Evolutionary conservation across 1,140 invertebrate species (phyloP).

Genomic region (Papilio polytes): DNA sequence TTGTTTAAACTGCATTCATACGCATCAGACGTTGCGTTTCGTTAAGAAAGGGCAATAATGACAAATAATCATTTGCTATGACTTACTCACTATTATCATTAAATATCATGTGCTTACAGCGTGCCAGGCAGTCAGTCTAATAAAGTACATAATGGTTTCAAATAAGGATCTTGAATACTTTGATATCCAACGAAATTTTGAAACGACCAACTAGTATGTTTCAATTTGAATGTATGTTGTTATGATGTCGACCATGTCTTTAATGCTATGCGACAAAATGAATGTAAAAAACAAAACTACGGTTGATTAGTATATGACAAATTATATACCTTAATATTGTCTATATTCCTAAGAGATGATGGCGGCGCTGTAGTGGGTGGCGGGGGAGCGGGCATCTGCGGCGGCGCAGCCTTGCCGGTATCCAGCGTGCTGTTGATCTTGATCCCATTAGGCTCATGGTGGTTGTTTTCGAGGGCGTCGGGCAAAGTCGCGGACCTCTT

Average conservation of each 20-base stretch:
- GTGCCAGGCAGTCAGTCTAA: neutral
- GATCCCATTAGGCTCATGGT: constrained; percentile 72
- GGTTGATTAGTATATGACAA: neutral
- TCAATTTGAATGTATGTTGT: no score
- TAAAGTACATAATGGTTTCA: neutral
- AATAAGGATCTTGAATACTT: no score
- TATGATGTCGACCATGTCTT: no score
- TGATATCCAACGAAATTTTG: no score
- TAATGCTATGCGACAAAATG: no score
- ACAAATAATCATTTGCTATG: constrained; percentile 37
- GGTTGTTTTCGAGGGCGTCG: constrained; percentile 71
- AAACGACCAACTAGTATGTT: no score
- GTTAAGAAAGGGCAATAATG: constrained; percentile 38
- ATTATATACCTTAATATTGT: constrained; percentile 72
- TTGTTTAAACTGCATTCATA: constrained; percentile 39
- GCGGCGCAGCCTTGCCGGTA: constrained; percentile 81
- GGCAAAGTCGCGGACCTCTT: constrained; percentile 74
- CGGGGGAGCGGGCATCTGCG: constrained; percentile 77
- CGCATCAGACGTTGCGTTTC: constrained; percentile 21
- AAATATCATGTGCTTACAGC: neutral
- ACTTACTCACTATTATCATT: constrained; percentile 9
- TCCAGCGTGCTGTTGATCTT: constrained; percentile 78
- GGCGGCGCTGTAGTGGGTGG: constrained; percentile 70
- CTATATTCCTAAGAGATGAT: constrained; percentile 73
- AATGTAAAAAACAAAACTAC: no score